Evolutionary conservation across 2,113 vertebrate genomes (phyloP).

Genomic region (Cyanistes caeruleus): DNA sequence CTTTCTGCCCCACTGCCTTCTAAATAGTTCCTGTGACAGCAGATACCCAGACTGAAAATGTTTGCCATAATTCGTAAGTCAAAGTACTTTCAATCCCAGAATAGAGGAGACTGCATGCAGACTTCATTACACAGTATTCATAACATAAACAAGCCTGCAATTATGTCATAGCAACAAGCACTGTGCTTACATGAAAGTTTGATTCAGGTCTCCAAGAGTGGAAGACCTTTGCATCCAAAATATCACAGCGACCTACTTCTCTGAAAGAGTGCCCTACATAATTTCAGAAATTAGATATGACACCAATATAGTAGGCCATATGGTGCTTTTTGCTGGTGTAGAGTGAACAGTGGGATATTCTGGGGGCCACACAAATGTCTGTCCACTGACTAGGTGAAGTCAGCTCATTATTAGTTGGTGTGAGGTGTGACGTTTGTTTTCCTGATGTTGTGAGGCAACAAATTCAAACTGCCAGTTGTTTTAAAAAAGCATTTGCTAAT

Average conservation of each 20-base stretch:
- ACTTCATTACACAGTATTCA: constrained; percentile 52
- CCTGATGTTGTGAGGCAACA: constrained; percentile 48
- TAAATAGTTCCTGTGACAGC: constrained; percentile 29
- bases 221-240: constrained; percentile 67
- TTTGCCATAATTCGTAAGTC: constrained; percentile 65
- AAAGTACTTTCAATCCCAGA: constrained; percentile 64
- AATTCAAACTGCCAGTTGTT: not conserved
- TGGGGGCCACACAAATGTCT: constrained; percentile 34
- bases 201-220: constrained; percentile 57
- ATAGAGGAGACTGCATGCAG: constrained; percentile 52
- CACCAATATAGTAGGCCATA: constrained; percentile 63
- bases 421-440: constrained; percentile 49
- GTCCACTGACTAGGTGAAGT: constrained; percentile 57
- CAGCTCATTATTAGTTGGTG: constrained; percentile 43
- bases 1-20: constrained; percentile 22
- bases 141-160: constrained; percentile 60
- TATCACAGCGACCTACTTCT: constrained; percentile 63
- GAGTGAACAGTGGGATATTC: constrained; percentile 57
- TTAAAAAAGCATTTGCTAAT: constrained; percentile 41
- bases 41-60: constrained; percentile 62
- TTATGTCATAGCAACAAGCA: constrained; percentile 72
- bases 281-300: constrained; percentile 67
- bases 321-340: constrained; percentile 63
- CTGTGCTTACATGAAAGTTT: constrained; percentile 45
- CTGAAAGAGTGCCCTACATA: constrained; percentile 56